These are phyloP conservation scores for Datnioides undecimradiatus DNA, from an alignment of 2,113 vertebrate species.

Conservation along the genomic window DNA sequence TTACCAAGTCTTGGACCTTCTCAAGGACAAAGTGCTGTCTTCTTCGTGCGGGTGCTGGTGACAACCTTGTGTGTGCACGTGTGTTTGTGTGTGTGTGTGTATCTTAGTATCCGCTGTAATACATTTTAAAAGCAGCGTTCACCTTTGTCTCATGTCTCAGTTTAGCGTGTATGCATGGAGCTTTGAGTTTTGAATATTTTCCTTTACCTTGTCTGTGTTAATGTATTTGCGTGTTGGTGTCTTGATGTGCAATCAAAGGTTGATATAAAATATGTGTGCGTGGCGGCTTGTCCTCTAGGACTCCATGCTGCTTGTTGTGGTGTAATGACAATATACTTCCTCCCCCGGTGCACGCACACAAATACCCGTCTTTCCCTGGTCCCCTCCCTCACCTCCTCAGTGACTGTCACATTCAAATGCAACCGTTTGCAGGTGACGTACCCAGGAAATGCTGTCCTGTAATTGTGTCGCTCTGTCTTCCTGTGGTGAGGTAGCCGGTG, in stretches of 20 bases:
- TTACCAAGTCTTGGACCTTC: slow-evolving; percentile 69
- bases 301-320: slow-evolving; percentile 36
- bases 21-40: slow-evolving; percentile 80
- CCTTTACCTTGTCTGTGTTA: not conserved
- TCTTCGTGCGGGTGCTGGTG: slow-evolving; percentile 13
- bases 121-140: slow-evolving; percentile 26
- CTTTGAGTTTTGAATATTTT: slow-evolving; percentile 7
- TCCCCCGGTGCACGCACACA: slow-evolving; percentile 15
- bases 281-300: slow-evolving; percentile 13
- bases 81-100: slow-evolving; percentile 11
- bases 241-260: slow-evolving; percentile 24
- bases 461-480: slow-evolving; percentile 79
- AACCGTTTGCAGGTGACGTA: slow-evolving; percentile 74
- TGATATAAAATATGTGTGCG: not conserved
- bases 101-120: slow-evolving; percentile 17
- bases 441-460: slow-evolving; percentile 74
- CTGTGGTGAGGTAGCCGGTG: slow-evolving; percentile 67
- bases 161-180: not conserved
- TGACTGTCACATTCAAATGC: slow-evolving; percentile 75
- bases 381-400: slow-evolving; percentile 29
- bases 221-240: not conserved
- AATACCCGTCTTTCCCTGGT: slow-evolving; percentile 31
- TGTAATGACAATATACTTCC: slow-evolving; percentile 42
- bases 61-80: slow-evolving; percentile 14
- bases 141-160: slow-evolving; percentile 24